A percentile compares a stretch with the other conserved stretches of the same genome.
Evolutionary conservation across 23 tunicate genomes (phyloP).

Genomic region (Halocynthia roretzi): DNA sequence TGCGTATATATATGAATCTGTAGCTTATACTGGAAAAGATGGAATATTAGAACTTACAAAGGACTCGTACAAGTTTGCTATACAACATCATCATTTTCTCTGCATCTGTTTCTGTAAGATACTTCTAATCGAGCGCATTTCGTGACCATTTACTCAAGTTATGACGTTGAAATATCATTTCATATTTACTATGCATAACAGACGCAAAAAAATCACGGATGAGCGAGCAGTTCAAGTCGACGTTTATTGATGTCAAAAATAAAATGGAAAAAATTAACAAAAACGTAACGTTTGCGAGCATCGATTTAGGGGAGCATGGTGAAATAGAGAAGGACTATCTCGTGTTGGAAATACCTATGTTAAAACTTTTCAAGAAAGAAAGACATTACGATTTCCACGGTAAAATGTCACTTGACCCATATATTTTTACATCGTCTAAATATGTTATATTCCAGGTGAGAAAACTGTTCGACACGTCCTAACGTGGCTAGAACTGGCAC

Average conservation of each 20-base stretch:
- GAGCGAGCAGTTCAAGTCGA: conserved; percentile 2
- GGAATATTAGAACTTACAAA: too few species aligned
- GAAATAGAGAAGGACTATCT: conserved; percentile 30
- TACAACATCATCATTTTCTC: too few species aligned
- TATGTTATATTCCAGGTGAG: conserved; percentile 9
- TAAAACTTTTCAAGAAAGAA: conserved; percentile 61
- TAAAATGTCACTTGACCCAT: not conserved
- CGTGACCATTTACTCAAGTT: too few species aligned
- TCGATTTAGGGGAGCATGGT: conserved; percentile 24
- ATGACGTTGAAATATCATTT: not conserved
- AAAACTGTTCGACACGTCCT: conserved; percentile 31
- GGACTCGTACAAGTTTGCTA: too few species aligned
- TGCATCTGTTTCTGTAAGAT: too few species aligned
- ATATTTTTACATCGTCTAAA: not conserved
- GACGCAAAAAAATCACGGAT: conserved; percentile 1
- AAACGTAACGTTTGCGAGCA: conserved; percentile 28
- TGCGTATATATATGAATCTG: too few species aligned
- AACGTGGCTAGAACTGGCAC: conserved; percentile 62
- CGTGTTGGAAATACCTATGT: conserved; percentile 30
- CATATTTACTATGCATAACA: not conserved
- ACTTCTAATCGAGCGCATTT: too few species aligned
- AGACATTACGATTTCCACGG: conserved; percentile 45
- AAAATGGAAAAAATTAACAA: conserved; percentile 16
- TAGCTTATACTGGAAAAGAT: too few species aligned
- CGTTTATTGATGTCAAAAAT: conserved; percentile 4